Evolutionary conservation across 2,113 vertebrate species (phyloP).

Genomic region (Oenanthe oenanthe): DNA sequence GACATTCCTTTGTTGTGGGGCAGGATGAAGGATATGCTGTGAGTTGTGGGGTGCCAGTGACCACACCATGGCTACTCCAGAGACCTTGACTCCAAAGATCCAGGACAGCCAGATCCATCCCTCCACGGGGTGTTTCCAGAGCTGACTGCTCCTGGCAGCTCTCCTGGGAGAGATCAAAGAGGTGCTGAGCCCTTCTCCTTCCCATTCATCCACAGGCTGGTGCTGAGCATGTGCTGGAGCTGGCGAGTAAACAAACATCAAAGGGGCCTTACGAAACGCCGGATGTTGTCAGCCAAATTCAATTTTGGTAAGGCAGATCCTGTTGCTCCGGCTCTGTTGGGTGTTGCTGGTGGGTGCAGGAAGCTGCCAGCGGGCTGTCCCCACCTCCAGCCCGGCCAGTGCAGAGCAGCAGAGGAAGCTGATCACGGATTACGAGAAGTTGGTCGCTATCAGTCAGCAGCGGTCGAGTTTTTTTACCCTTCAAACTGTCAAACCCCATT

Average conservation of each 20-base stretch:
- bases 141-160: neutral
- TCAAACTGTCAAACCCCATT: neutral
- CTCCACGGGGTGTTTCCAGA: neutral
- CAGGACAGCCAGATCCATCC: neutral
- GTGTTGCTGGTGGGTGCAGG: constrained; percentile 33
- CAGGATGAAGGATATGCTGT: neutral
- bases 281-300: constrained; percentile 48
- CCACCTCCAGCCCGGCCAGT: constrained; percentile 5
- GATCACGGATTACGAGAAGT: constrained; percentile 13
- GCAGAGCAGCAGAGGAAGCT: neutral
- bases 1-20: neutral
- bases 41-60: neutral
- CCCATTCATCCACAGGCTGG: neutral
- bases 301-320: constrained; percentile 22
- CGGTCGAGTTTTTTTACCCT: neutral
- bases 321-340: constrained; percentile 38
- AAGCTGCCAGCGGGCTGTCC: neutral
- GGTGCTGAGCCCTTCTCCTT: neutral
- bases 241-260: constrained; percentile 53
- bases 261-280: neutral
- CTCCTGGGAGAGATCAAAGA: constrained; percentile 26
- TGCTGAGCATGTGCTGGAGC: constrained; percentile 24
- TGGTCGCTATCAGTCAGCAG: neutral
- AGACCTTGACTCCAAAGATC: neutral
- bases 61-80: accelerated